Evolutionary conservation across 2,113 vertebrate genomes (phyloP).

Genomic region (Hemibagrus wyckioides): DNA sequence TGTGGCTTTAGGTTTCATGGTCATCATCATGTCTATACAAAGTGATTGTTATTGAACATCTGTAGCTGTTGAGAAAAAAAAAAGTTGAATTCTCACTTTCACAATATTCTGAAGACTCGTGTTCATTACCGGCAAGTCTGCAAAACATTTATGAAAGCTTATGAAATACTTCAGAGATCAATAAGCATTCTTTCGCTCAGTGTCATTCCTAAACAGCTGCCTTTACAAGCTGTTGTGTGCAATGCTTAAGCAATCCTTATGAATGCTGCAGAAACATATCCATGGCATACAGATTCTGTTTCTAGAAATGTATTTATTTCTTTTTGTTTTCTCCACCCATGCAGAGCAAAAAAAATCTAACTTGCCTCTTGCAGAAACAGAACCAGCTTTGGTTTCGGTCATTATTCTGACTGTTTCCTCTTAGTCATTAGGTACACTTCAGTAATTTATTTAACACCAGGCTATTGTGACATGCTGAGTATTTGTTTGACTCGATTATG

Average conservation of each 20-base stretch:
- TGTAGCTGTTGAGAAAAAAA: neutral
- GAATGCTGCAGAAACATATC: slow-evolving; percentile 3
- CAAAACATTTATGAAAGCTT: slow-evolving; percentile 9
- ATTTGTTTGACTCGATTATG: neutral
- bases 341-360: neutral
- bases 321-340: slow-evolving; percentile 14
- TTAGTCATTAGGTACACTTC: neutral
- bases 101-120: slow-evolving; percentile 27
- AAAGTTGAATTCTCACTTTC: neutral
- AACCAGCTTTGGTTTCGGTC: neutral
- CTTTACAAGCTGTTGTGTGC: neutral
- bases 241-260: slow-evolving; percentile 3
- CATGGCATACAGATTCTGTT: neutral
- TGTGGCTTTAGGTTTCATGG: neutral
- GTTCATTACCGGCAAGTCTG: slow-evolving; percentile 27
- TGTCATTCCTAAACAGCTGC: slow-evolving; percentile 15
- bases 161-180: slow-evolving; percentile 7
- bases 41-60: neutral
- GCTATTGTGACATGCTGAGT: slow-evolving; percentile 1
- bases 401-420: slow-evolving; percentile 4
- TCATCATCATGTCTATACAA: neutral
- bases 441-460: slow-evolving; percentile 13
- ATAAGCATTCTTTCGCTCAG: slow-evolving; percentile 6
- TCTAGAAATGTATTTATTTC: neutral
- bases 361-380: neutral